phyloP scores from a whole-genome alignment of 2,797 vertebrate species.

The Argya squamiceps region DNA sequence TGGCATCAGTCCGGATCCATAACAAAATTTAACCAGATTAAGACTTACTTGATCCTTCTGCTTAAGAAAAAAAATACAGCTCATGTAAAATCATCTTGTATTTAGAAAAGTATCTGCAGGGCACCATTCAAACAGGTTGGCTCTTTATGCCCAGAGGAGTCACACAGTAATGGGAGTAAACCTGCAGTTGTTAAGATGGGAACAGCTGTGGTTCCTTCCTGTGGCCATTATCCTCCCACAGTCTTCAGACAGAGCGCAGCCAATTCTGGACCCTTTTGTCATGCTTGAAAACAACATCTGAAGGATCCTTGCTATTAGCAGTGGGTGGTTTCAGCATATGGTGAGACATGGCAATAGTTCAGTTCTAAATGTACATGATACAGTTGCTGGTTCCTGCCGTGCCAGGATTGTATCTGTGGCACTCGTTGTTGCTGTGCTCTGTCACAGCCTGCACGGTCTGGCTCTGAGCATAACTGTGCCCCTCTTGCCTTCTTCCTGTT shows the following conservation, averaged over 20 bases:
- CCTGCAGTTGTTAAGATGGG: background rate
- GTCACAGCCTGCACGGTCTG: background rate
- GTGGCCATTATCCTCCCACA: background rate
- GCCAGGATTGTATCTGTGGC: background rate
- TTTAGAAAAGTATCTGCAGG: background rate
- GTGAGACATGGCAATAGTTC: background rate
- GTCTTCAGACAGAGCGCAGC: background rate
- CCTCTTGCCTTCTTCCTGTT: background rate
- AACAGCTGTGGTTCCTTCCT: background rate
- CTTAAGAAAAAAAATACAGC: background rate
- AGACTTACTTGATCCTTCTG: background rate
- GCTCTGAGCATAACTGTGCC: background rate
- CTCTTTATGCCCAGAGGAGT: background rate
- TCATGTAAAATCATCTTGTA: background rate
- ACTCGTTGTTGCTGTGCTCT: background rate
- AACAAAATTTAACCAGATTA: background rate
- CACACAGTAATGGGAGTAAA: background rate
- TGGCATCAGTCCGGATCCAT: background rate
- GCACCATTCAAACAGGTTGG: background rate
- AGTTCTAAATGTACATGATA: background rate
- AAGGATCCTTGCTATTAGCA: background rate
- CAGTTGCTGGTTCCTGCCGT: background rate
- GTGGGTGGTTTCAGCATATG: background rate
- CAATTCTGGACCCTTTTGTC: background rate
- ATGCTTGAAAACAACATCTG: background rate